Evolutionary conservation across 2,113 vertebrate species (phyloP).

Genomic region (Rhea pennata): DNA sequence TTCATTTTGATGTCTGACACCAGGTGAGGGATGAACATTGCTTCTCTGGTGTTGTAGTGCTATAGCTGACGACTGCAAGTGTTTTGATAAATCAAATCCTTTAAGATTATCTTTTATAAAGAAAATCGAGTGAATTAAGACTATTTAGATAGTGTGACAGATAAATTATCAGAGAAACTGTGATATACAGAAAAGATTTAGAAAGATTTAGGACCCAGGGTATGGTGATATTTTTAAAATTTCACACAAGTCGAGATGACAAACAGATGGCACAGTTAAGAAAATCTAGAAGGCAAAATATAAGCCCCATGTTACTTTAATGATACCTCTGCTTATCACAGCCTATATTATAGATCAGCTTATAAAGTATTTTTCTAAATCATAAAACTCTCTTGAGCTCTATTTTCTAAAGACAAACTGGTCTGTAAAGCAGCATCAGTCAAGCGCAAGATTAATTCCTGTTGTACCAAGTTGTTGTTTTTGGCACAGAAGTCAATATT

Average conservation of each 20-base stretch:
- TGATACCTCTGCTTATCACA: conserved; percentile 44
- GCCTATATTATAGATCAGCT: conserved; percentile 59
- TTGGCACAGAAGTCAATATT: conserved; percentile 63
- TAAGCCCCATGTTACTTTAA: conserved; percentile 40
- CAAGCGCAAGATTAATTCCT: conserved; percentile 64
- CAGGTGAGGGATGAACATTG: neutral
- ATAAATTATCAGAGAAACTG: neutral
- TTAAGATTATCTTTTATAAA: neutral
- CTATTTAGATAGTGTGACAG: neutral
- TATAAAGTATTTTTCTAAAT: conserved; percentile 64
- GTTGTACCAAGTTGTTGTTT: conserved; percentile 59
- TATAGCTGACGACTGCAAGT: neutral
- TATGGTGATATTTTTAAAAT: conserved; percentile 3
- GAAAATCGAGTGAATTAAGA: neutral
- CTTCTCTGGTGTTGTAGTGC: neutral
- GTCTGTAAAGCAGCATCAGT: conserved; percentile 62
- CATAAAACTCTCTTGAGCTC: conserved; percentile 59
- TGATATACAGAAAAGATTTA: neutral
- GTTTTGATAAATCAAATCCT: neutral
- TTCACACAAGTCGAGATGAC: neutral
- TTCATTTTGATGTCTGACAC: neutral
- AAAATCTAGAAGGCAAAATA: conserved; percentile 67
- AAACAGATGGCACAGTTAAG: conserved; percentile 46
- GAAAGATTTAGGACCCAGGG: neutral
- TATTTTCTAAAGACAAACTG: conserved; percentile 68